Evolutionary conservation across 2,888 invertebrate species (phyloP).

Genomic region (Acheta domesticus): DNA sequence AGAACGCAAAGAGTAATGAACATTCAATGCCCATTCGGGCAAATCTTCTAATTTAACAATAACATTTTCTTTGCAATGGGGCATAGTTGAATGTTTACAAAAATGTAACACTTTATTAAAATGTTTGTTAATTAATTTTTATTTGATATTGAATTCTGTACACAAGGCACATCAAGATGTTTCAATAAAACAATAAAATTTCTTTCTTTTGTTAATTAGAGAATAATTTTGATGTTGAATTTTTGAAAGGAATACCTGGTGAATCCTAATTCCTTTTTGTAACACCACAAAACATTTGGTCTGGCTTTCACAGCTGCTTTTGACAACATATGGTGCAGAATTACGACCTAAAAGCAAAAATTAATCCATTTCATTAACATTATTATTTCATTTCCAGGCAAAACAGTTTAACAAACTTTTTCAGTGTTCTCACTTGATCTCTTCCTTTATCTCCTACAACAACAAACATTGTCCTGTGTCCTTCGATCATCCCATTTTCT

Average conservation of each 20-base stretch:
- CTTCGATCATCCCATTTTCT: constrained; percentile 90
- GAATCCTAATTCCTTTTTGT: constrained; percentile 91
- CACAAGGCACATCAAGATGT: no score
- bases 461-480: constrained; percentile 91
- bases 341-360: constrained; percentile 69
- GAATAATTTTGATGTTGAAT: no score
- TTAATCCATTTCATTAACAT: neutral
- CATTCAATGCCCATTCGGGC: no score
- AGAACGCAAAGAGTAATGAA: no score
- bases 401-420: neutral
- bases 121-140: no score
- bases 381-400: neutral
- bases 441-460: constrained; percentile 93
- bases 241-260: constrained; percentile 59
- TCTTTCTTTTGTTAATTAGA: no score
- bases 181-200: no score
- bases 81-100: no score
- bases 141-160: no score
- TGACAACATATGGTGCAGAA: constrained; percentile 94
- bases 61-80: no score
- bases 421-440: constrained; percentile 71
- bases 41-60: no score
- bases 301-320: constrained; percentile 91
- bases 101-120: no score
- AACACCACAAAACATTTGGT: constrained; percentile 96